phyloP scores from a whole-genome alignment of 2,888 invertebrate genomes.

The Chrysotoxum bicinctum region DNA sequence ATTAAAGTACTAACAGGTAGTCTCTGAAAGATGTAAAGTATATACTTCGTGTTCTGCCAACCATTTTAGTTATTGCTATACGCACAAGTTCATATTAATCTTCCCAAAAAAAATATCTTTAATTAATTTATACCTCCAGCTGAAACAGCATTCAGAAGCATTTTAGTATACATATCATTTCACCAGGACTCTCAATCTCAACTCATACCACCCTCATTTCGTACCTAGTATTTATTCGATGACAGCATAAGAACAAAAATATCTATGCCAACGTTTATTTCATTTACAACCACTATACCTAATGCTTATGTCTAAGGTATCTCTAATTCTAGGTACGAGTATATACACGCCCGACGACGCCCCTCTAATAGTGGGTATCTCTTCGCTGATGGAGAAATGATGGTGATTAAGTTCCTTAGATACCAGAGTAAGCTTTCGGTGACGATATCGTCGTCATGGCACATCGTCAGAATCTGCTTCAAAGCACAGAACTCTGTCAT shows the following conservation, averaged over 20 bases:
- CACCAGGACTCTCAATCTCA: no score
- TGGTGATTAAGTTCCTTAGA: conserved; percentile 63
- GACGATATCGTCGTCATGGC: conserved; percentile 58
- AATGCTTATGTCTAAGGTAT: neutral
- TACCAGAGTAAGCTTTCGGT: conserved; percentile 32
- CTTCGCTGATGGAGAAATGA: conserved; percentile 22
- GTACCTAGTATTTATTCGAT: conserved; percentile 18
- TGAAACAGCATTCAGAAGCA: no score
- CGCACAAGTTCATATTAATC: no score
- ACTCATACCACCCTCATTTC: neutral
- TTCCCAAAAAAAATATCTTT: no score
- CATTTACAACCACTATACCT: conserved; percentile 2
- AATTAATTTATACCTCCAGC: no score
- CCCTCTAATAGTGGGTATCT: neutral
- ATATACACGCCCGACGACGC: neutral
- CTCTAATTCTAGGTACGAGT: neutral
- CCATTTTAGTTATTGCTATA: no score
- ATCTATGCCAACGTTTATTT: neutral
- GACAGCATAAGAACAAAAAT: conserved; percentile 21
- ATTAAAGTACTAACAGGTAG: no score
- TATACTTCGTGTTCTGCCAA: no score
- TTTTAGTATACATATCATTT: no score
- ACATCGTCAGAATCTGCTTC: conserved; percentile 46
- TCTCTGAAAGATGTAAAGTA: no score
- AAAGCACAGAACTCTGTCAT: conserved; percentile 44